Evolutionary conservation across 2,888 invertebrate species (phyloP).

Genomic region (Drosophila picticornis): DNA sequence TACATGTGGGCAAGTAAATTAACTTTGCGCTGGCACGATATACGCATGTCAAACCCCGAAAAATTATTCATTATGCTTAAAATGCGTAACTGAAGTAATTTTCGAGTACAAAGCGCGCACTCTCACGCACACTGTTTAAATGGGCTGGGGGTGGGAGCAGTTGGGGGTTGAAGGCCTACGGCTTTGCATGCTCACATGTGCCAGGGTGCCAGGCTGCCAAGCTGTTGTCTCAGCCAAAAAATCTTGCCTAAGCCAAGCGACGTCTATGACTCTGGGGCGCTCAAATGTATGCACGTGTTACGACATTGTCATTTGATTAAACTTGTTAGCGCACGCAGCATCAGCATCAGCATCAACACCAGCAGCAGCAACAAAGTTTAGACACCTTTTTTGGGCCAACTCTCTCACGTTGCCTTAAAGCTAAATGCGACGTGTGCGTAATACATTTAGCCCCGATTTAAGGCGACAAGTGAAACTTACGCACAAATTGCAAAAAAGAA

Average conservation of each 20-base stretch:
- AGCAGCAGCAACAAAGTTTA: conserved; percentile 42
- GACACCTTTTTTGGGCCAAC: conserved; percentile 41
- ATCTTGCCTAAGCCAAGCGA: conserved; percentile 35
- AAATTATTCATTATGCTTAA: conserved; percentile 77
- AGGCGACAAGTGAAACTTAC: conserved; percentile 21
- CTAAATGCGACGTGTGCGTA: conserved; percentile 36
- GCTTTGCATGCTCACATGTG: conserved; percentile 65
- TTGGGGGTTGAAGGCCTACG: conserved; percentile 20
- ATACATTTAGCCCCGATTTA: conserved; percentile 25
- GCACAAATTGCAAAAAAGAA: conserved; percentile 19
- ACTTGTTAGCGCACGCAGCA: conserved; percentile 71
- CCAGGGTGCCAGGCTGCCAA: background rate
- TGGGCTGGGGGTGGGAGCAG: background rate
- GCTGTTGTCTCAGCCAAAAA: conserved; percentile 24
- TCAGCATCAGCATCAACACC: conserved; percentile 11
- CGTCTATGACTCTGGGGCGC: conserved; percentile 37
- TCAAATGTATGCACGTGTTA: conserved; percentile 74
- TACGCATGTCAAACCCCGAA: conserved; percentile 24
- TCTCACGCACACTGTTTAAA: conserved; percentile 26
- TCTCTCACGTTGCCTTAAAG: conserved; percentile 54
- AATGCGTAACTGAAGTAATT: conserved; percentile 80
- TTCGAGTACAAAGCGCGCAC: conserved; percentile 64
- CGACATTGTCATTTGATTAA: conserved; percentile 80
- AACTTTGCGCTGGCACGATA: conserved; percentile 49
- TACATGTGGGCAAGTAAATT: conserved; percentile 49